Evolutionary conservation across 2,113 vertebrate species (phyloP), one percentile per base, ranked within the genome.

Genomic region (Monopterus albus): DNA sequence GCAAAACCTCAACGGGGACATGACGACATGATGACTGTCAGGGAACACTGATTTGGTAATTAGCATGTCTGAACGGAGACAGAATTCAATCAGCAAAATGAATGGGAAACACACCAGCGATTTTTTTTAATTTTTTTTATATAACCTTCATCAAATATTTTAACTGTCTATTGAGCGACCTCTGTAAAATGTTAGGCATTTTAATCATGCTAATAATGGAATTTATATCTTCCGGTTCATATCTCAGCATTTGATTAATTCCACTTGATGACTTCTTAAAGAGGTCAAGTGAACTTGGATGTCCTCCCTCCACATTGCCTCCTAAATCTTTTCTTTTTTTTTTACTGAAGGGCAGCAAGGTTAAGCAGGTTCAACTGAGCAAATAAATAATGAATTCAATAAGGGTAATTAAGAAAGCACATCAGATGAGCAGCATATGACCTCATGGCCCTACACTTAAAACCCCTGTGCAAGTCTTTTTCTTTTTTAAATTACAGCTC

Each of bases 371-470:
- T 91, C 79, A 82, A 72, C 69, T 61, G 72, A 70, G 87, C 81
- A 91, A 88, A 88, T 92, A 91, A 89, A 87, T 90, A 88, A 91
- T 89, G 57, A 88, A 91, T 91, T 77, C 61, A 87, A 86, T 77
- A 74, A 86, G 82, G 83, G 81, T 90, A 89, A 93, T 92, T 91
- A 92, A 85, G 77, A 85, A 88, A 79, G 79, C 72, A 81, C 79
- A 88, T 85, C 82, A 81, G 87, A 79, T 3, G 79, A 86, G 72
- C 70, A 55, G 61, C 53, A 38, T 6, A 45, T 5, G 60, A 87
- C 75, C 82, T 76, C 47, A 21, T 12, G 2, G 58, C 45, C 29
- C 80, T 62, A 38, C 69, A 62, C 49, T 38, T 69, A 49, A 75
- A 78, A 64, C 45, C 59, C 56, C 15, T 18, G 15, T 17, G 33